Evolutionary conservation across 2,113 vertebrate species (phyloP), one percentile per base, ranked within the genome.

Genomic region (Aphyosemion australe): DNA sequence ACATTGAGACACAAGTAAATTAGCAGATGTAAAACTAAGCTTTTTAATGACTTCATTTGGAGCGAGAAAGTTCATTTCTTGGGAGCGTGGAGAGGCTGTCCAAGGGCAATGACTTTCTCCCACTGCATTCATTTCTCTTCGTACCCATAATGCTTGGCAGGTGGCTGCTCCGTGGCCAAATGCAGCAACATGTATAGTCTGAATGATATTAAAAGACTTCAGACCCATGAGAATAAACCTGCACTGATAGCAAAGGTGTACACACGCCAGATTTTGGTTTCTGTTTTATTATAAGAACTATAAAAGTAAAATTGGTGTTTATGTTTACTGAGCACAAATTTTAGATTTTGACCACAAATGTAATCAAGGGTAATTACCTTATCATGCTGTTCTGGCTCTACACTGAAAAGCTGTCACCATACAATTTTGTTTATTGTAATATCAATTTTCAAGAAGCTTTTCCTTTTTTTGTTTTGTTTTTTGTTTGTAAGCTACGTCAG

Each of bases 91-190:
- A 13, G 54, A 2, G 58, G 68, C 57, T 72, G 42, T 78, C 84
- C 74, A 83, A 87, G 74, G 85, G 70, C 74, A 76, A 48, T 60
- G 68, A 31, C 69, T 68, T 61, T 57, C 55, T 53, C 49, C 15
- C 7, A n/a, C 79, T 65, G 71, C 68, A 78, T 82, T 88, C 47
- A 85, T 79, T 80, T 74, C 57, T 65, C 56, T 34, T 84, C 43
- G 76, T 89, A 82, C 88, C 73, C 88, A 81, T 90, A 86, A 83
- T 84, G 85, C 70, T 66, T 52, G 68, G 67, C 81, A 74, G 60
- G 66, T 74, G 64, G 67, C 75, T 74, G 62, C 49, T 48, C 31
- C 19, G 69, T 16, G 73, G 83, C 75, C 72, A 65, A 81, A 72
- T 43, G 67, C 50, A 57, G 73, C 74, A 85, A 82, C 77, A 76